phyloP scores from a whole-genome alignment of 2,113 vertebrate species.

The Planiliza haematocheilus region DNA sequence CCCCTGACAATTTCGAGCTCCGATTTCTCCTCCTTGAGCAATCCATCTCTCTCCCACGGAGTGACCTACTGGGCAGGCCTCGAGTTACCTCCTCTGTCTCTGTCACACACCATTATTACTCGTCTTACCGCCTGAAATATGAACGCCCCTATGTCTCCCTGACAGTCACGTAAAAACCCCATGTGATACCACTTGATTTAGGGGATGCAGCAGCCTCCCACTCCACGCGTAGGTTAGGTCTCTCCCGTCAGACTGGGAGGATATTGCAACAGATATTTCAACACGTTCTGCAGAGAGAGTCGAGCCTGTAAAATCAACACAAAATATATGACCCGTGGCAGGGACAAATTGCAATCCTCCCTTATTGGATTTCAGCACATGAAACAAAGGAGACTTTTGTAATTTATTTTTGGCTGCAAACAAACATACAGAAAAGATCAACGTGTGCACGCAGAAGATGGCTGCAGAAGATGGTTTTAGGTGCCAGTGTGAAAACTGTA shows the following conservation, averaged over 20 bases:
- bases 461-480: too few relatives aligned
- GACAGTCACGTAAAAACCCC: slow-evolving; percentile 50
- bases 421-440: neutral
- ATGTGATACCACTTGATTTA: slow-evolving; percentile 69
- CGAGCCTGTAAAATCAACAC: slow-evolving; percentile 48
- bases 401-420: neutral
- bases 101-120: slow-evolving; percentile 76
- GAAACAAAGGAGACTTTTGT: neutral
- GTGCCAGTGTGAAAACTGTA: neutral
- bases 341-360: neutral
- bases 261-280: slow-evolving; percentile 77
- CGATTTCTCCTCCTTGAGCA: slow-evolving; percentile 69
- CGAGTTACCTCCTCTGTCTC: slow-evolving; percentile 78
- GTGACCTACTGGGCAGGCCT: slow-evolving; percentile 73
- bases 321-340: slow-evolving; percentile 11
- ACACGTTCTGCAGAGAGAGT: slow-evolving; percentile 56
- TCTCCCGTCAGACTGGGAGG: slow-evolving; percentile 54
- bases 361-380: slow-evolving; percentile 11
- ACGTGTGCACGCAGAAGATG: too few relatives aligned
- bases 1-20: slow-evolving; percentile 64
- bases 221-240: slow-evolving; percentile 40
- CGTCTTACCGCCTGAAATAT: slow-evolving; percentile 75
- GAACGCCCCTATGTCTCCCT: slow-evolving; percentile 60
- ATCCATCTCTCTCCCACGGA: slow-evolving; percentile 72
- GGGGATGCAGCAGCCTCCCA: slow-evolving; percentile 39